Evolutionary conservation across 2,113 vertebrate genomes (phyloP).

Genomic region (Desmodus rotundus): DNA sequence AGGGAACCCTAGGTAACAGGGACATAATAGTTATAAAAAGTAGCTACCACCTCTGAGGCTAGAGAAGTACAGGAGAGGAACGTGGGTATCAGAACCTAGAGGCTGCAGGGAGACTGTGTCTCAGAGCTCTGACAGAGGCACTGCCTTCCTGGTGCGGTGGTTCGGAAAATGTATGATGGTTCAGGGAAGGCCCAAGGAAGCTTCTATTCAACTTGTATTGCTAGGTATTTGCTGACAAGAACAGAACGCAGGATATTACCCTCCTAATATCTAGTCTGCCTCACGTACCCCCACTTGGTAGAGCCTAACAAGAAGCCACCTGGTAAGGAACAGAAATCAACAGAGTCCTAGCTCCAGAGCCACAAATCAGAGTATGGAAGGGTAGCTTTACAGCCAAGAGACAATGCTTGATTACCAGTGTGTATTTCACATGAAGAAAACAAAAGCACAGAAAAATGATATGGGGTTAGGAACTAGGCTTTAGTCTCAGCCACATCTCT

Average conservation of each 20-base stretch:
- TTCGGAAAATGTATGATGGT: not conserved
- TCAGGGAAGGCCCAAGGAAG: not conserved
- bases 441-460: not conserved
- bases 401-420: not conserved
- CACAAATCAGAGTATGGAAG: not conserved
- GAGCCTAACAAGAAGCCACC: not conserved
- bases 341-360: not conserved
- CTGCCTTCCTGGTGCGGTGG: rapidly evolving
- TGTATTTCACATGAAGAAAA: not conserved
- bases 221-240: not conserved
- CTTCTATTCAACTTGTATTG: not conserved
- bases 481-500: not conserved
- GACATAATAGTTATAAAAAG: not conserved
- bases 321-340: not conserved
- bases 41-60: not conserved
- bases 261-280: not conserved
- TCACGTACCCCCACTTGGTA: not conserved
- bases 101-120: not conserved
- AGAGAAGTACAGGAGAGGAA: not conserved
- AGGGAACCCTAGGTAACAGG: not conserved
- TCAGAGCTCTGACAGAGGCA: not conserved
- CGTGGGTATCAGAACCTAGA: not conserved
- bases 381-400: not conserved
- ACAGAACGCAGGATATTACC: not conserved
- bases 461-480: not conserved